Evolutionary conservation across 2,113 vertebrate species (phyloP), one percentile per base, ranked within the genome.

Genomic region (Silurus meridionalis): DNA sequence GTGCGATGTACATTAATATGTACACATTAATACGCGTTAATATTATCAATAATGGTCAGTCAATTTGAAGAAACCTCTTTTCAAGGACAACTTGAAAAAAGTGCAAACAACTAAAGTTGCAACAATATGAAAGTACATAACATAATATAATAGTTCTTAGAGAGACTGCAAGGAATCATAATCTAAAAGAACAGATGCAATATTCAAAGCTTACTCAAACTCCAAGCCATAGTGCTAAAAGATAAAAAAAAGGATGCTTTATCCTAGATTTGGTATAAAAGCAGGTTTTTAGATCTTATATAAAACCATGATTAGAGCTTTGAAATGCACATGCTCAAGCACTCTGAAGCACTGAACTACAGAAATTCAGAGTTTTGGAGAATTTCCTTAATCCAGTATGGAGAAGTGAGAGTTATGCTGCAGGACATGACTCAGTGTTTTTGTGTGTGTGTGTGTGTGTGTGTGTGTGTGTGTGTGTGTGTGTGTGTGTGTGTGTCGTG

Each of bases 401-500:
- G 69, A 75, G 48, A 58, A n/a, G 57, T 50, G n/a, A 60, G 72
- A 77, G 58, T 25, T 55, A 28, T 75, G n/a, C 17, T 77, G 58
- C 28, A 82, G 87, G 83, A 85, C 13, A 28, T 88, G 83, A 81
- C 50, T 85, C 83, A 58, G 80, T 15, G 21, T 53, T 77, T 82
- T 66, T 61, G 1, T 57, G 1, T 57, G 55, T 57, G 13, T 57
- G 13, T 57, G 13, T 57, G 13, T 57, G 13, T 57, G 13, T 57
- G 13, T 57, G 13, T 57, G 13, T 57, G 13, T 57, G 13, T 57
- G 13, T 57, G 13, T 57, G 13, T 57, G 13, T 57, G 13, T 57
- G 13, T 57, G 13, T 57, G 23, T 58, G 9, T 80, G 21, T 23
- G 1, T 28, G 23, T 77, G 48, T 64, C 75, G n/a, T 75, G 28